Evolutionary conservation across 2,888 invertebrate species (phyloP).

Genomic region (Xestia sexstrigata): DNA sequence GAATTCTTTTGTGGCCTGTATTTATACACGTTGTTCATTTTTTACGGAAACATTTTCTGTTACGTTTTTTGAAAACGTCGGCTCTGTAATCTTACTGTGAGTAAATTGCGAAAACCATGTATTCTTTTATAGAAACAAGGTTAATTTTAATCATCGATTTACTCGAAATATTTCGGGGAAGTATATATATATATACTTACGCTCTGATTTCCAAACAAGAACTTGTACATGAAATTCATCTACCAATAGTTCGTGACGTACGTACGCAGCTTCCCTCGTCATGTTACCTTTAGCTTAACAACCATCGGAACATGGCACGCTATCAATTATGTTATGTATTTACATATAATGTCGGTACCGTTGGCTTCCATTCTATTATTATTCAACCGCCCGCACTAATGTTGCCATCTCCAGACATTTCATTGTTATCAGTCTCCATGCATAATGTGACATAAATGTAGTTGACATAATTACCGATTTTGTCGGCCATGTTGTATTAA

Average conservation of each 20-base stretch:
- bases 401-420: slow-evolving; percentile 75
- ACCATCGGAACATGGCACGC: slow-evolving; percentile 22
- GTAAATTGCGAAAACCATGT: slow-evolving; percentile 13
- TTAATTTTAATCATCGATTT: not conserved
- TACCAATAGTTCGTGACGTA: slow-evolving; percentile 19
- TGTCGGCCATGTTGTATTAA: slow-evolving; percentile 57
- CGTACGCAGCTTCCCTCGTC: slow-evolving; percentile 18
- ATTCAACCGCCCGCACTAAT: slow-evolving; percentile 72
- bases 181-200: not conserved
- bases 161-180: not conserved
- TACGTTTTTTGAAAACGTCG: slow-evolving; percentile 20
- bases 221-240: not conserved
- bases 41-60: slow-evolving; percentile 32
- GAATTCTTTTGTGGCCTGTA: slow-evolving; percentile 48
- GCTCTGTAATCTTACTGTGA: slow-evolving; percentile 13
- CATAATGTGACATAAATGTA: slow-evolving; percentile 72
- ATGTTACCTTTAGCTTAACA: slow-evolving; percentile 30
- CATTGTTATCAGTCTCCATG: slow-evolving; percentile 75
- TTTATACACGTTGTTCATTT: slow-evolving; percentile 42
- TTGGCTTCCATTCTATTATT: slow-evolving; percentile 59
- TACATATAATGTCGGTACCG: slow-evolving; percentile 49
- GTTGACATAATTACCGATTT: slow-evolving; percentile 67
- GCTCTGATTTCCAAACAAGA: not conserved
- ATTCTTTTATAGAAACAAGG: not conserved
- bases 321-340: slow-evolving; percentile 52